Evolutionary conservation across 2,797 vertebrate species (phyloP).

Genomic region (Iguana delicatissima): DNA sequence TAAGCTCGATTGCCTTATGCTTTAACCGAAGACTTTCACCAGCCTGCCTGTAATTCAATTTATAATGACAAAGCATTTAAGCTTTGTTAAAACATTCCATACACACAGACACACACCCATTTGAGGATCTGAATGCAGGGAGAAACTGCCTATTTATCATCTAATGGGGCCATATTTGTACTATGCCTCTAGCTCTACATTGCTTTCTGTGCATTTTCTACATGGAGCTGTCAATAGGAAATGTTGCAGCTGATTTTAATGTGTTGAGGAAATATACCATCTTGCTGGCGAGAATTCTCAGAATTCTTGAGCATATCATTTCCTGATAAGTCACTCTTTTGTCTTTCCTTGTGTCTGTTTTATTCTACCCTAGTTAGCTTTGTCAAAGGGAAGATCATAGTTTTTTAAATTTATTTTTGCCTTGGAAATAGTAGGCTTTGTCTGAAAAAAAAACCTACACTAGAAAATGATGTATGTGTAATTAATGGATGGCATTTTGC

Average conservation of each 20-base stretch:
- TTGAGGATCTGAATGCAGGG: neutral
- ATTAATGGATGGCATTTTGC: conserved; percentile 12
- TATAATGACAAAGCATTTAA: conserved; percentile 34
- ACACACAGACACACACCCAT: neutral
- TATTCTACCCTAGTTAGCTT: neutral
- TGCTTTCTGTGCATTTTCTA: neutral
- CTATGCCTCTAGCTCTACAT: neutral
- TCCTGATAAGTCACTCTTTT: neutral
- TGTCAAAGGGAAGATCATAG: conserved; percentile 11
- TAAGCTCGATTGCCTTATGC: conserved; percentile 19
- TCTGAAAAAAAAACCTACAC: accelerated
- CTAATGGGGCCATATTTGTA: conserved; percentile 24
- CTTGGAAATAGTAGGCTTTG: neutral
- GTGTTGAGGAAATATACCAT: conserved; percentile 19
- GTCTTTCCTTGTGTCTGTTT: no score
- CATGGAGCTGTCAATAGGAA: conserved; percentile 2
- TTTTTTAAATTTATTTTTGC: conserved; percentile 27
- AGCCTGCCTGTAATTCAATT: conserved; percentile 41
- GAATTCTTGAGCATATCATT: neutral
- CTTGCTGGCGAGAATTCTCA: neutral
- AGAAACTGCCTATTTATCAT: conserved; percentile 14
- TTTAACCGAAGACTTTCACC: conserved; percentile 35
- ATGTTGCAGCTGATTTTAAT: conserved; percentile 6
- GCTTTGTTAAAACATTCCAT: conserved; percentile 18
- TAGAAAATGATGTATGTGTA: conserved; percentile 1